Conservation (phyloP, 2,888 invertebrate genomes). For the Gortyna flavago region DNA sequence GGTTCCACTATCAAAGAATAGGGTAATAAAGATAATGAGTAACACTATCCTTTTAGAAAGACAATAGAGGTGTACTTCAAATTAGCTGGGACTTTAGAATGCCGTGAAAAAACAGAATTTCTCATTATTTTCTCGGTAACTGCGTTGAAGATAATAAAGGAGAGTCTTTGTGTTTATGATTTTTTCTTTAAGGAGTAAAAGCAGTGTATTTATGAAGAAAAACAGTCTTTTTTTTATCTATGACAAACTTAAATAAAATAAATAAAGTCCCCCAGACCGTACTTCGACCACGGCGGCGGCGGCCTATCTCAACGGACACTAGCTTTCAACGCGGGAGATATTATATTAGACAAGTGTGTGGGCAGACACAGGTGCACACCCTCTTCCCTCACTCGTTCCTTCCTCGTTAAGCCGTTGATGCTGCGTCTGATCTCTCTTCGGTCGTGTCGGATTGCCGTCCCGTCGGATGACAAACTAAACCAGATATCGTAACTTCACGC, state of each 20-base stretch:
- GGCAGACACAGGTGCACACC: no score
- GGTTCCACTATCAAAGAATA: conserved; percentile 34
- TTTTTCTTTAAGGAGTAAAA: not conserved
- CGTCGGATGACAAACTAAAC: no score
- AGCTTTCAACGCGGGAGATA: no score
- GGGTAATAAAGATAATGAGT: conserved; percentile 34
- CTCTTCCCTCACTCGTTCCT: no score
- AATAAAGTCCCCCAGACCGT: no score
- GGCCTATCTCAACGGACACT: no score
- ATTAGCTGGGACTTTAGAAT: not conserved
- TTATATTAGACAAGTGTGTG: no score
- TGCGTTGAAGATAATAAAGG: not conserved
- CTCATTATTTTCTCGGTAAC: not conserved
- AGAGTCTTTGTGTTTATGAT: not conserved
- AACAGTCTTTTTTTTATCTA: not conserved
- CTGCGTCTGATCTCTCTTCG: no score
- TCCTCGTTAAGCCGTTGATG: no score
- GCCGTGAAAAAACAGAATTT: not conserved
- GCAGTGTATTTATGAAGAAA: not conserved
- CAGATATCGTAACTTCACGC: not conserved
- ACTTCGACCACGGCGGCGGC: no score
- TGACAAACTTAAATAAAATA: no score
- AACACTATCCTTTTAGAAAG: conserved; percentile 33
- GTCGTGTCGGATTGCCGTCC: no score
- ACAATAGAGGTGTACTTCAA: conserved; percentile 28